A percentile compares a stretch with the other conserved stretches of the same genome.
phyloP scores from a whole-genome alignment of 1,140 invertebrate species.

The Phymastichus coffea region DNA sequence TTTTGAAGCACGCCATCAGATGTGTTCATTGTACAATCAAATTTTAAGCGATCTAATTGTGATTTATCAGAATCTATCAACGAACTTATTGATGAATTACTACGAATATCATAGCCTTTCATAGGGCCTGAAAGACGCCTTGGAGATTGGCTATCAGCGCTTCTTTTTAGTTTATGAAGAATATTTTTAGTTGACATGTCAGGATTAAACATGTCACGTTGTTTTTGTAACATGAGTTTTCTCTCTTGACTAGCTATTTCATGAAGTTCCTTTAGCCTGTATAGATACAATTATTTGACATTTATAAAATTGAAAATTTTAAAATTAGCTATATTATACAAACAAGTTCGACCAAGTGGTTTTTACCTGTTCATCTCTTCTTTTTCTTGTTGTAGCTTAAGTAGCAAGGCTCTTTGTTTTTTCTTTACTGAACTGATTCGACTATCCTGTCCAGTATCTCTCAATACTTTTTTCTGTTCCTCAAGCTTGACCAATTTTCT shows the following conservation, averaged over 20 bases:
- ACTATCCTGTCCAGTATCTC: constrained; percentile 57
- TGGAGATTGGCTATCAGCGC: constrained; percentile 52
- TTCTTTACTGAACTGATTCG: constrained; percentile 59
- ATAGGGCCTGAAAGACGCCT: constrained; percentile 52
- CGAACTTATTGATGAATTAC: constrained; percentile 54
- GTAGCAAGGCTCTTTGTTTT: constrained; percentile 56
- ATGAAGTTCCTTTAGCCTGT: constrained; percentile 51
- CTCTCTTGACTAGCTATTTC: constrained; percentile 55
- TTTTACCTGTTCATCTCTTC: constrained; percentile 60
- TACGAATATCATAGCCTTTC: constrained; percentile 55
- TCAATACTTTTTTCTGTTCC: constrained; percentile 57
- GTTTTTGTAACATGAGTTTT: constrained; percentile 53
- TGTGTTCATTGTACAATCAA: constrained; percentile 35
- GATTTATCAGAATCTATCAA: constrained; percentile 54
- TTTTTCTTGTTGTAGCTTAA: constrained; percentile 58
- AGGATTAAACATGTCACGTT: constrained; percentile 55
- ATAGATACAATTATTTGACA: constrained; percentile 13
- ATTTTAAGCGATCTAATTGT: constrained; percentile 47
- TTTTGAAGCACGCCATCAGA: constrained; percentile 37
- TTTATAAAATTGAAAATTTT: not conserved
- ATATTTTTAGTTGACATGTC: constrained; percentile 56
- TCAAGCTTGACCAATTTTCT: constrained; percentile 60
- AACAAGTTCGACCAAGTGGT: too few species aligned
- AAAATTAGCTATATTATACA: too few species aligned
- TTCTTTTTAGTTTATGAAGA: constrained; percentile 52